Conservation (phyloP, 2,113 vertebrate genomes). For the Corythaeola cristata region DNA sequence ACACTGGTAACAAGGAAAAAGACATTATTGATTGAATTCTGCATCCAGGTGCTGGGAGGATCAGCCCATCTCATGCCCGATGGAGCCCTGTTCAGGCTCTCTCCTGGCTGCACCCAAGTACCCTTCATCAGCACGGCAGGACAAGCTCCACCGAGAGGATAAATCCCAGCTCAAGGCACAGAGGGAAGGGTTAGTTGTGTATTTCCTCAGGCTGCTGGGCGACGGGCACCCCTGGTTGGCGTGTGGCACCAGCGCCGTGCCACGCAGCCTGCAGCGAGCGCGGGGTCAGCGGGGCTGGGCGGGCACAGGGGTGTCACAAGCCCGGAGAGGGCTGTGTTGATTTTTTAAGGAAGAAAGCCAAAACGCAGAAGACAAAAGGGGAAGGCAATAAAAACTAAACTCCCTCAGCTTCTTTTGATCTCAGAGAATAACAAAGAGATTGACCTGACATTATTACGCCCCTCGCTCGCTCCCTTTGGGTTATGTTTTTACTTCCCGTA, state of each 20-base stretch:
- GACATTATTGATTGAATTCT: no score
- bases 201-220: neutral
- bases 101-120: neutral
- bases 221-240: accelerated
- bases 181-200: neutral
- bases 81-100: neutral
- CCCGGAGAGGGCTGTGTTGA: neutral
- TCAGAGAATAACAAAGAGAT: neutral
- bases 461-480: neutral
- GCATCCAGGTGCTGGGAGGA: neutral
- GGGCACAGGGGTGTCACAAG: accelerated
- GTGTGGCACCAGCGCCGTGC: accelerated
- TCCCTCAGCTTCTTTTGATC: neutral
- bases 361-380: neutral
- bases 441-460: neutral
- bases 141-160: neutral
- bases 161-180: neutral
- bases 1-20: neutral
- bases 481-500: neutral
- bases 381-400: neutral
- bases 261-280: neutral
- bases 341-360: neutral
- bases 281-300: neutral
- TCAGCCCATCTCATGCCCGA: neutral
- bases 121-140: accelerated